Evolutionary conservation across 2,113 vertebrate genomes (phyloP), one percentile per base, ranked within the genome.

Genomic region (Sclerurus mexicanus): DNA sequence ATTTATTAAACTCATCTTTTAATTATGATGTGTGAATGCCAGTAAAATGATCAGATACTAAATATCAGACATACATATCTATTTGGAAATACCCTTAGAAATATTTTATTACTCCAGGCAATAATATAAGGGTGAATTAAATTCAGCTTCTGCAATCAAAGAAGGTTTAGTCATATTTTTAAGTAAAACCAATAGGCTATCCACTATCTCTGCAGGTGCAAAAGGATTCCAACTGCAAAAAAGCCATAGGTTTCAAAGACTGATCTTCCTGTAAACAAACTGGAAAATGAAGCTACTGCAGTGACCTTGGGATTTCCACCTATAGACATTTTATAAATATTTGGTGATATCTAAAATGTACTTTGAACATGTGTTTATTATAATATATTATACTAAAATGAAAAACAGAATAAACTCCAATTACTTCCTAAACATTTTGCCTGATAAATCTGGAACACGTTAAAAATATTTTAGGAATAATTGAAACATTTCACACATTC

Each of bases 401-500:
- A 98, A 97, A 98, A 93, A 14, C 96, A 94, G 83, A 97, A 93
- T 97, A 77, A 95, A 96, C 87, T 87, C 67, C 89, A 76, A 44
- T 96, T 95, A 67, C 91, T 97, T 85, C 84, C 96, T 95, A 96
- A 97, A 96, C 90, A 91, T 97, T 97, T 96, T 96, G 92, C 82
- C 95, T 85, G 91, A 95, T 91, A 95, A 84, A 94, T 98, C 94
- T 98, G 96, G 97, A 97, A 97, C 83, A 97, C 1, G 28, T 97
- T 97, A 96, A 95, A 94, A 97, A 96, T 97, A 94, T 97, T 98
- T 98, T 91, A 95, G 91, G 94, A 97, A 98, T 97, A 98, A 98
- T 95, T 97, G 97, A 97, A 98, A 98, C 95, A 98, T 97, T 98
- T 98, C 96, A 98, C 97, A 98, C 97, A 96, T 97, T 90, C 73